Evolutionary conservation across 2,888 invertebrate species (phyloP), one percentile per base, ranked within the genome.

Genomic region (Caenorhabditis parvicauda): DNA sequence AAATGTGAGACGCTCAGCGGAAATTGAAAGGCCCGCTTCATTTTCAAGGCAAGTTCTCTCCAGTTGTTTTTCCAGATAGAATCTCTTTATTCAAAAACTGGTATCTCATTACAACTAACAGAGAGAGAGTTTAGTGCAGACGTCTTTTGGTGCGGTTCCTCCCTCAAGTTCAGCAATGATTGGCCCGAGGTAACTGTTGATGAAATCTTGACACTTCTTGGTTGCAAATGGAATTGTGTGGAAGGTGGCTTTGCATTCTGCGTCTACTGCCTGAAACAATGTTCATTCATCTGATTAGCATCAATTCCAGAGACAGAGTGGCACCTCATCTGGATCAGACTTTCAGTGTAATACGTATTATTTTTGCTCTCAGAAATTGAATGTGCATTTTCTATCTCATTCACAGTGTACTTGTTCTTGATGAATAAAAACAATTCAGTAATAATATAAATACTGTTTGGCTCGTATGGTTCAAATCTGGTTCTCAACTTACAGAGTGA

Each of bases 111-210:
- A 25, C 38, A 49, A 21, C 48, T 55, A 63, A 49, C 69, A 69
- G 52, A 59, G 52, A 14, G 21, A 9, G 24, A 66, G 47, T 44
- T 69, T 66, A 41, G 60, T 64, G 55, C 69, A 69, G 19, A 69
- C 69, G 22, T 69, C 66, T 27, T 52, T 51, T 28, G 69, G 69
- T 6, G 69, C 69, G 14, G 69, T 69, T 59, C 69, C 69, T 47
- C 58, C 58, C 54, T 69, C 69, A 38, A 69, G 59, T 38, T 69
- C 69, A 27, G 59, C 49, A 52, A 69, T 69, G 61, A 69, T 69
- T 45, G 63, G 59, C 47, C 60, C 64, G 28, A 69, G 55, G 37
- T 66, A 60, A 42, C 48, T 57, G 50, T 69, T 47, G 39, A 60
- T 44, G 48, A 63, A 69, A 24, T 60, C 52, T 43, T 52, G 60